A percentile compares a stretch with the other conserved stretches of the same genome.
These are phyloP conservation scores for Ibidorhyncha struthersii DNA, from an alignment of 2,113 vertebrate genomes.

Conservation along the genomic window DNA sequence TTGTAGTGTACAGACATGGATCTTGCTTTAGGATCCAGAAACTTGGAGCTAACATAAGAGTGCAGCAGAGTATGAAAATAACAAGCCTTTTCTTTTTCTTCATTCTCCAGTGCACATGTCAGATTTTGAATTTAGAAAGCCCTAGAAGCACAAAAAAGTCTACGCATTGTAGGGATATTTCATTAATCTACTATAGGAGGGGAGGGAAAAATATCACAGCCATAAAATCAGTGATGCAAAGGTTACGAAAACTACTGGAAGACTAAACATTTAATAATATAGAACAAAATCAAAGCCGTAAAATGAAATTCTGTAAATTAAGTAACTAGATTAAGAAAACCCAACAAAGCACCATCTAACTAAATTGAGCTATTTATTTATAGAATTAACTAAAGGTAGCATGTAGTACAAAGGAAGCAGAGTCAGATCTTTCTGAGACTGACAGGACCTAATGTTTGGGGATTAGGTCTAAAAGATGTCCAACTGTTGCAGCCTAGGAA, in stretches of 20 bases:
- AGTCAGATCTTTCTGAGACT: background rate
- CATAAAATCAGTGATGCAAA: background rate
- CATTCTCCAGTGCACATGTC: constrained; percentile 62
- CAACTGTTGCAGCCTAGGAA: background rate
- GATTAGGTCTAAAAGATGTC: background rate
- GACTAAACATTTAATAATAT: background rate
- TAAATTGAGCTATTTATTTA: background rate
- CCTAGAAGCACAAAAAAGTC: constrained; percentile 11
- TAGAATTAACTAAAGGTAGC: background rate
- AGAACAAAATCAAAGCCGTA: background rate
- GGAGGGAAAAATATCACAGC: background rate
- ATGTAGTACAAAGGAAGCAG: background rate
- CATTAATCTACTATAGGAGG: background rate
- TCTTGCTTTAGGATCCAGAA: constrained; percentile 22
- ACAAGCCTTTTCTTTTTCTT: constrained; percentile 62
- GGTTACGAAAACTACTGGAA: background rate
- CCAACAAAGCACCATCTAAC: background rate
- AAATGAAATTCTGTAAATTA: background rate
- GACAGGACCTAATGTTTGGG: background rate
- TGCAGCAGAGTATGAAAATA: constrained; percentile 79
- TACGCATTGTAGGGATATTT: background rate
- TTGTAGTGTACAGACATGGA: background rate
- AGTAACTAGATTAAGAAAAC: rapidly evolving
- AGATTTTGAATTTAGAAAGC: constrained; percentile 49
- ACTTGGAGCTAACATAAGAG: constrained; percentile 59